phyloP scores from a whole-genome alignment of 2,888 invertebrate genomes.

The Brachyptera risi region DNA sequence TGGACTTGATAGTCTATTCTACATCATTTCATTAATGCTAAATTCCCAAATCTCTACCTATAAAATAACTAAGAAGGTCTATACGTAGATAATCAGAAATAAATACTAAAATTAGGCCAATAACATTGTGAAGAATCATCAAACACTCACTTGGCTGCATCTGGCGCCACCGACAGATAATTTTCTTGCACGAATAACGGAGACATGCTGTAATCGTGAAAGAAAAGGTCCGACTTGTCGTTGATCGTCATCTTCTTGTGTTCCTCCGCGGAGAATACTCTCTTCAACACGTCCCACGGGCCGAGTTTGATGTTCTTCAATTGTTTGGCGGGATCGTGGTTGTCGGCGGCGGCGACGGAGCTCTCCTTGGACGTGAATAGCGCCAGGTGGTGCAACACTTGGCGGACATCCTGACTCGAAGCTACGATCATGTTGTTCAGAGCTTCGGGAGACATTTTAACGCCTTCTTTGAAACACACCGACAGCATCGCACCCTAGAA shows the following conservation, averaged over 20 bases:
- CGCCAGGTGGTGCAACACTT: slow-evolving; percentile 85
- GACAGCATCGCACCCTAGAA: slow-evolving; percentile 82
- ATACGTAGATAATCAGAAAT: slow-evolving; percentile 11
- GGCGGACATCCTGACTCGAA: slow-evolving; percentile 90
- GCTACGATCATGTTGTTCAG: slow-evolving; percentile 78
- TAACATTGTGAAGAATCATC: too few species aligned
- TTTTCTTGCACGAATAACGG: slow-evolving; percentile 98
- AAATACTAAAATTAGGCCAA: background rate
- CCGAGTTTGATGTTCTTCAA: slow-evolving; percentile 86
- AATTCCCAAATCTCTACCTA: too few species aligned
- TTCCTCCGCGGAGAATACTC: slow-evolving; percentile 79
- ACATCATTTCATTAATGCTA: too few species aligned
- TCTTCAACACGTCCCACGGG: slow-evolving; percentile 88
- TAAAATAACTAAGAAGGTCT: too few species aligned
- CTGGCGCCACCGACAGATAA: slow-evolving; percentile 78
- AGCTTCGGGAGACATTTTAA: slow-evolving; percentile 73
- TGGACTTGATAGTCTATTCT: too few species aligned
- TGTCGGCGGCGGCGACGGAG: slow-evolving; percentile 52
- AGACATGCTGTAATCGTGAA: slow-evolving; percentile 94
- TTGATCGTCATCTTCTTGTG: slow-evolving; percentile 71
- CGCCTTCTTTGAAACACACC: slow-evolving; percentile 84
- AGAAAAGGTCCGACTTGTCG: slow-evolving; percentile 89
- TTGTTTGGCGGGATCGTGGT: slow-evolving; percentile 54
- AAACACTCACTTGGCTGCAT: slow-evolving; percentile 63
- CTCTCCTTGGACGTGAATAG: slow-evolving; percentile 65